Evolutionary conservation across 2,888 invertebrate genomes (phyloP).

Genomic region (Ctena decussata): DNA sequence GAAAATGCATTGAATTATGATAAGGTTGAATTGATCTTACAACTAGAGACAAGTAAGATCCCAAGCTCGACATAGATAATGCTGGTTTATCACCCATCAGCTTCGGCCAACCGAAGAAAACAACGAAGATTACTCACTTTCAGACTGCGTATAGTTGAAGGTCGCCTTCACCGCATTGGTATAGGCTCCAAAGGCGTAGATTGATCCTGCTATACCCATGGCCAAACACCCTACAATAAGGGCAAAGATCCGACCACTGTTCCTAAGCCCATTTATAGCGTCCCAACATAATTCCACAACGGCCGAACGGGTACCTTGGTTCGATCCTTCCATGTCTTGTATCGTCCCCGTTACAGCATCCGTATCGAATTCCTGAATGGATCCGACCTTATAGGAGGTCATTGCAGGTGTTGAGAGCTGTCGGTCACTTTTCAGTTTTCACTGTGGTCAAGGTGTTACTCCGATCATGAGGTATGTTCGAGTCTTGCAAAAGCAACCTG

Average conservation of each 20-base stretch:
- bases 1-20: too few species aligned
- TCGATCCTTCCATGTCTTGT: conserved; percentile 8
- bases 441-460: too few species aligned
- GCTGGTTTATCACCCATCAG: too few species aligned
- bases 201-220: conserved; percentile 73
- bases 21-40: too few species aligned
- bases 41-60: too few species aligned
- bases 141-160: conserved; percentile 73
- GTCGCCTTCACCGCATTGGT: conserved; percentile 74
- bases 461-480: too few species aligned
- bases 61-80: too few species aligned
- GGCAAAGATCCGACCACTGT: conserved; percentile 36
- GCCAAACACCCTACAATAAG: conserved; percentile 70
- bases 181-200: conserved; percentile 74
- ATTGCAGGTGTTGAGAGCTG: background rate
- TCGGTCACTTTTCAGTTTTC: too few species aligned
- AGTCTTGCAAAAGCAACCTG: too few species aligned
- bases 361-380: background rate
- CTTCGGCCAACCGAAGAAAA: too few species aligned
- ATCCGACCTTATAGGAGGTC: background rate
- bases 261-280: background rate
- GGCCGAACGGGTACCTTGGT: background rate
- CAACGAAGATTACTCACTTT: conserved; percentile 57
- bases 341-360: background rate
- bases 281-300: background rate